These are phyloP conservation scores for Scrobipalpa costella DNA, from an alignment of 2,888 invertebrate genomes.

Conservation along the genomic window DNA sequence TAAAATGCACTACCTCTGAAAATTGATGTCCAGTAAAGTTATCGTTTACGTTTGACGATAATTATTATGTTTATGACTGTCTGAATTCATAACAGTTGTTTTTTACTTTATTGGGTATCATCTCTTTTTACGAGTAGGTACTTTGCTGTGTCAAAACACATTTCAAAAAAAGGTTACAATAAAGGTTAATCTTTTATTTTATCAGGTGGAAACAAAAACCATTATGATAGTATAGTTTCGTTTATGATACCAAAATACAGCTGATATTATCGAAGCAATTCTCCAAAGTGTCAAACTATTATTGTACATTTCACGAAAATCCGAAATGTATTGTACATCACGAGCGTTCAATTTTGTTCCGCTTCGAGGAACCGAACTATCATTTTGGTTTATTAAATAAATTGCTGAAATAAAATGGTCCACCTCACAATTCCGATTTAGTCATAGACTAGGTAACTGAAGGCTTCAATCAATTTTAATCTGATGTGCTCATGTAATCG, in stretches of 20 bases:
- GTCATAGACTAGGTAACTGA: neutral
- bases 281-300: neutral
- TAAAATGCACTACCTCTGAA: neutral
- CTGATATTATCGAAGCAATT: neutral
- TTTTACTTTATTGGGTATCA: too few species aligned
- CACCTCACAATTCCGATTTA: neutral
- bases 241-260: neutral
- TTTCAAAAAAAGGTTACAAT: too few species aligned
- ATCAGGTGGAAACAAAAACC: too few species aligned
- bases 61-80: too few species aligned
- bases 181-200: too few species aligned
- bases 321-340: neutral
- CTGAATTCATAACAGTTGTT: too few species aligned
- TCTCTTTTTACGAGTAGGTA: too few species aligned
- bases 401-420: neutral
- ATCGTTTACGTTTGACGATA: neutral
- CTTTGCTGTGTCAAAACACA: too few species aligned
- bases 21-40: neutral
- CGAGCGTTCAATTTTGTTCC: neutral
- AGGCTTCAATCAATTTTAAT: too few species aligned
- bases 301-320: constrained; percentile 7
- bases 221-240: too few species aligned
- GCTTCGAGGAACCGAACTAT: neutral
- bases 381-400: neutral
- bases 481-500: too few species aligned